Base-by-base conservation (phyloP, 2,113 vertebrate species). In the Oryctolagus cuniculus region DNA sequence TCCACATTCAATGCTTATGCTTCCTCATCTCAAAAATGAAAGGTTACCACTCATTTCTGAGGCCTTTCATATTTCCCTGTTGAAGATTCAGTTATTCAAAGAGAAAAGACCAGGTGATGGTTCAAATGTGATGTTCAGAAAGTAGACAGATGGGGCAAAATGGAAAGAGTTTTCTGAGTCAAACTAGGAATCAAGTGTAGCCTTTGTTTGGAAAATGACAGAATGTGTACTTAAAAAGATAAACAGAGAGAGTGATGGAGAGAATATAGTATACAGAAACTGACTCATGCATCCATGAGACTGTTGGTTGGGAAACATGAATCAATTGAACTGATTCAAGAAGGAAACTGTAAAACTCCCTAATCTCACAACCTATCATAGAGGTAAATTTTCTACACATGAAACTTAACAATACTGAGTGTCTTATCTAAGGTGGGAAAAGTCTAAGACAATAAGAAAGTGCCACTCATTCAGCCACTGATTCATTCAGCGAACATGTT, bases 381-480 rank as follows among this genome's bases (percentile, higher is more conserved):
- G 3, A 84, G 17, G 10, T 10, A 89, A 5, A 4, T 25, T 17
- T 0, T 29, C 4, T 0, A 13, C 12, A 74, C 7, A 5, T 2
- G 29, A 75, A 84, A 79, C 0, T 58, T 49, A 44, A 27, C 5
- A 38, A 13, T 44, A 11, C 5, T 80, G 25, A 87, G 1, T 82
- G 19, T 2, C 25, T 82, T 82, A 86, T 36, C 21, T 78, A 27
- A 55, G 21, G n/a, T 53, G 24, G 3, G 5, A 1, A 84, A 82
- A 6, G 7, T 36, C 36, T 73, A 77, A 11, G 5, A 78, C 73
- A 25, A 16, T 17, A 64, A 55, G 6, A 93, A 91, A 63, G 6
- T 51, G 6, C 55, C 55, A 83, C 6, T 84, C 44, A 75, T 17
- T 64, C 19, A 69, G 51, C 72, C 2, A 9, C 6, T 6, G 0